Base-by-base conservation (phyloP, 2,888 invertebrate genomes). In the Drosophila hamatofila region DNA sequence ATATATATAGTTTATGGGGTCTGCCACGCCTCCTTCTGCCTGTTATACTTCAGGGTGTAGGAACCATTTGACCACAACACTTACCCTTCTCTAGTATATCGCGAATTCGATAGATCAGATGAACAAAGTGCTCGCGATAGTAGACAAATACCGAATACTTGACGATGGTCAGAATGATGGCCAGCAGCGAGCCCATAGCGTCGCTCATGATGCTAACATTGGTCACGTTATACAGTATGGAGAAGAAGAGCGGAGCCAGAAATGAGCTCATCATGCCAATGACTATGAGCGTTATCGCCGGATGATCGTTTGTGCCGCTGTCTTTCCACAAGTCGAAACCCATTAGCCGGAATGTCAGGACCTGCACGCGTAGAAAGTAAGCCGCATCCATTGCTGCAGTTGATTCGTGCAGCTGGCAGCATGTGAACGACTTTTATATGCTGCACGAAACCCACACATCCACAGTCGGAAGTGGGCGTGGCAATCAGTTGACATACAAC, bases 311-410 rank as follows among this genome's bases (percentile, higher is more conserved):
- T 12, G 7, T 4, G 8, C 49, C 30, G 9, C 8, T 48, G 8
- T 33, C 25, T 3, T 70, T 49, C 80, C 76, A 75, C 30, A 83
- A 52, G 57, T 83, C 80, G 14, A 83, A 60, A 23, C 85, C 83
- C 55, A 81, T 78, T 8, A 70, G 39, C 0, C 72, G 71, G 7
- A 81, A 85, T 0, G 72, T 57, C 2, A 78, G 42, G 3, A 69
- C 67, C 44, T 83, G 83, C 4, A 81, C 58, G 1, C 73, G 75
- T 44, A 83, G 41, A 30, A 81, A 85, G n/a, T 66, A 27, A 0
- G 41, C n/a, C 11, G 72, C 44, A 9, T 63, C 65, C 68, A 77
- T 77, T 21, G 16, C 21, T 16, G 48, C 12, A 16, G 27, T 33
- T 63, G 41, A 55, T 39, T 48, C 67, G 1, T 42, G 21, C 14